Evolutionary conservation across 2,888 invertebrate genomes (phyloP).

Genomic region (Acleris laterana): DNA sequence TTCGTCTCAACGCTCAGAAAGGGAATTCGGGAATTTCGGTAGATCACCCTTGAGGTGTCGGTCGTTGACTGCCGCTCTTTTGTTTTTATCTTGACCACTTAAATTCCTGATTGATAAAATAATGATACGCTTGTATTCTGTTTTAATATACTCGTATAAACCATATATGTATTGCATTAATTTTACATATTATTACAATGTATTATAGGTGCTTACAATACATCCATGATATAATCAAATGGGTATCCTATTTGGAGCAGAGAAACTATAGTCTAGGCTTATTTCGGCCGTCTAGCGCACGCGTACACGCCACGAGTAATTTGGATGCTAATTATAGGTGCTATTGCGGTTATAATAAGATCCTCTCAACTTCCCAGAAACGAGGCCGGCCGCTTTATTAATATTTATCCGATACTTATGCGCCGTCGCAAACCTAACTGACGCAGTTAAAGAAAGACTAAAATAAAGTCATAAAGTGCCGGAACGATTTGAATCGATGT

Average conservation of each 20-base stretch:
- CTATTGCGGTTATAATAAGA: slow-evolving; percentile 85
- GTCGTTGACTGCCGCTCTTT: slow-evolving; percentile 77
- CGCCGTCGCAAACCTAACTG: slow-evolving; percentile 78
- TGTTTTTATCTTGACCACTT: slow-evolving; percentile 63
- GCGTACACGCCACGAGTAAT: slow-evolving; percentile 77
- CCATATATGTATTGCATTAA: no score
- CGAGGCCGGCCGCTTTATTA: slow-evolving; percentile 83
- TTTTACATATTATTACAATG: no score
- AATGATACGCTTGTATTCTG: not conserved
- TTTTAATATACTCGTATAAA: no score
- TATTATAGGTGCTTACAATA: no score
- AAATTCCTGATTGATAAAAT: not conserved
- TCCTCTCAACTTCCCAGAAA: slow-evolving; percentile 83
- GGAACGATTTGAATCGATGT: slow-evolving; percentile 81
- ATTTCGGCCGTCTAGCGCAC: slow-evolving; percentile 68
- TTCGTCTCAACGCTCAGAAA: slow-evolving; percentile 77
- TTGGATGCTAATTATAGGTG: slow-evolving; percentile 83
- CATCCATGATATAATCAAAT: no score
- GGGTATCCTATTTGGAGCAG: slow-evolving; percentile 49
- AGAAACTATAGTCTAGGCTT: slow-evolving; percentile 49
- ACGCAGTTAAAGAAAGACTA: slow-evolving; percentile 83
- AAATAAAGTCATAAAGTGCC: slow-evolving; percentile 83
- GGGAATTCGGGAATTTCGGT: slow-evolving; percentile 82
- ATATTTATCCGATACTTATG: slow-evolving; percentile 81
- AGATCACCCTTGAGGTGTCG: slow-evolving; percentile 77